These are phyloP conservation scores for Mus musculus DNA, from an alignment of 2,113 vertebrate genomes.

Conservation along the genomic window GRCm39 chr16:27698501-27699000, in stretches of 20 bases:
- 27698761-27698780: not conserved
- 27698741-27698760: not conserved
- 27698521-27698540: not conserved
- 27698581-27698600: not conserved
- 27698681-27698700: not conserved
- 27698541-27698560: not conserved
- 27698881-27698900: not conserved
- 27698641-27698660: not conserved
- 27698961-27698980: not conserved
- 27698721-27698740: not conserved
- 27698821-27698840: not conserved
- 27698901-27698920: not conserved
- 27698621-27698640: not conserved
- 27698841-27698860: not conserved
- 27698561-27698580: not conserved
- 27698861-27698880: not conserved
- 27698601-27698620: not conserved
- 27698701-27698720: not conserved
- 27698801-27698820: not conserved
- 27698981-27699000: not conserved
- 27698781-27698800: not conserved
- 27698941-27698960: not conserved
- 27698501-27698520: not conserved
- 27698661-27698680: not conserved
- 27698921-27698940: not conserved